These are phyloP conservation scores for Anoplolepis gracilipes DNA, from an alignment of 1,140 invertebrate genomes.

Conservation along the genomic window DNA sequence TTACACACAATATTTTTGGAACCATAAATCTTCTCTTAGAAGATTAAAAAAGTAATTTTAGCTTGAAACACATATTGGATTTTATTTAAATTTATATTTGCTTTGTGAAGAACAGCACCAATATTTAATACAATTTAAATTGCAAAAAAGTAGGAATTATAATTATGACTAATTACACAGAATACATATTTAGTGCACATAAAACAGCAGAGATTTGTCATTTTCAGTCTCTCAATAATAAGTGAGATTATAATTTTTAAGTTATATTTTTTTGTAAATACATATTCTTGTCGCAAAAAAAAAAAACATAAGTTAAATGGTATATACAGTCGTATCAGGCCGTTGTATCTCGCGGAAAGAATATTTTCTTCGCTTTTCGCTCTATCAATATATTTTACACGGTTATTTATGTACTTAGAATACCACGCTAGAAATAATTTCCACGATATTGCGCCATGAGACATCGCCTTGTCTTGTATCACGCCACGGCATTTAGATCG, in stretches of 20 bases:
- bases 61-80: neutral
- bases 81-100: neutral
- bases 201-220: neutral
- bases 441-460: conserved; percentile 51
- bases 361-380: neutral
- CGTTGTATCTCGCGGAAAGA: neutral
- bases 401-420: conserved; percentile 10
- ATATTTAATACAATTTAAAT: too few species aligned
- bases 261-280: neutral
- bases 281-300: neutral
- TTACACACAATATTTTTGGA: neutral
- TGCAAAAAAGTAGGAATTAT: too few species aligned
- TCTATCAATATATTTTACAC: neutral
- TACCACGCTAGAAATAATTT: conserved; percentile 60
- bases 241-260: neutral
- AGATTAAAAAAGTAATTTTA: neutral
- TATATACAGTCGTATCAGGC: neutral
- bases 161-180: too few species aligned
- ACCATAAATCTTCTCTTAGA: neutral
- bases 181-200: too few species aligned
- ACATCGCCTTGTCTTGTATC: conserved; percentile 55
- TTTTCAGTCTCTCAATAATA: neutral
- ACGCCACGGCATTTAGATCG: conserved; percentile 72
- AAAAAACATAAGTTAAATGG: neutral
- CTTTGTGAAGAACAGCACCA: neutral